Evolutionary conservation across 92 coral and sea anemone genomes (phyloP), one percentile per base, ranked within the genome.

Genomic region (Zoanthus sociatus): DNA sequence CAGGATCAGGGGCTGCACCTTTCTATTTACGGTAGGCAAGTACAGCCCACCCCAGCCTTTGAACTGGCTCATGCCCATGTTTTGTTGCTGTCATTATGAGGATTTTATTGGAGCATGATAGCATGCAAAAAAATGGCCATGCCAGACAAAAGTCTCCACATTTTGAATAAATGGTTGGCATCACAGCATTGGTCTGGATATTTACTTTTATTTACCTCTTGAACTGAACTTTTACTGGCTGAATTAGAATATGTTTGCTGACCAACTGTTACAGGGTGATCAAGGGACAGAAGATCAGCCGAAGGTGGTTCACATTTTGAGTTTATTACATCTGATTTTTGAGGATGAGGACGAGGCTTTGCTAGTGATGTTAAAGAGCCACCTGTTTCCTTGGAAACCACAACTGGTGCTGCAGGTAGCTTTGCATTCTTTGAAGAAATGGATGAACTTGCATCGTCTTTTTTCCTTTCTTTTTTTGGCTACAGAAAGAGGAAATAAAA

Each of bases 391-490:
- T 6, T 9, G 16, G 84, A 37, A 10, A 45, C 12, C 9, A 47
- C 9, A 46, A 33, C 56, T 10, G 63, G 84, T 10, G 37, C 37
- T 45, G 75, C 64, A 48, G 75, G 60, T 26, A 64, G 46, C 58
- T 81, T 20, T 46, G 53, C 61, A 10, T 81, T 61, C 32, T 81
- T 81, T 17, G 66, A 71, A 26, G 85, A 74, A 81, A 47, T 66
- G 15, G n/a, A 14, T 7, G 21, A 47, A 45, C 14, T 21, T 47
- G 75, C 7, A 64, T 81, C 85, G 3, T 66, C 75, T 50, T 26
- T 81, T 81, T 66, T 81, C 85, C 46, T 81, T 67, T 81, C 85
- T 13, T 48, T 81, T 20, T 51, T 81, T 32, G 85, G 85, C 84
- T 79, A 42, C 73, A 64, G 12, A 30, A 63, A 79, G 21, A 44